A percentile compares a stretch with the other conserved stretches of the same genome.
Conservation (phyloP, 1,140 invertebrate genomes). For the Drosophila malerkotliana region DNA sequence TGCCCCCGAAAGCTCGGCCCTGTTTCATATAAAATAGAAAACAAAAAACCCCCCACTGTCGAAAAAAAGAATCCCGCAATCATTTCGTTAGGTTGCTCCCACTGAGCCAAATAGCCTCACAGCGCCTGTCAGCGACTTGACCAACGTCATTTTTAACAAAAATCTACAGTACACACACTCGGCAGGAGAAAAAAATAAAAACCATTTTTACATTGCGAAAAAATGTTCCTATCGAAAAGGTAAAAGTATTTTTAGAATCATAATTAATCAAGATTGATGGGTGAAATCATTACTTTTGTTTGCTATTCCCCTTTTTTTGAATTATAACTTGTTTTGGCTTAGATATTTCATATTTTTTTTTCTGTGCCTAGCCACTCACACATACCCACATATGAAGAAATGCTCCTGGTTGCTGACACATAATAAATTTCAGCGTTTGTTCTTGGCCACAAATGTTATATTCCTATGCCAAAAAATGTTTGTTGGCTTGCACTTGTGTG, state of each 20-base stretch:
- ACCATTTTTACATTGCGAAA: background rate
- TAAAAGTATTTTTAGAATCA: background rate
- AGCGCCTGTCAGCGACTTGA: constrained; percentile 56
- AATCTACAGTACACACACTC: background rate
- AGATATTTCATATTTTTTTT: background rate
- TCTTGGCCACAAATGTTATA: constrained; percentile 53
- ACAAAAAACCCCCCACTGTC: background rate
- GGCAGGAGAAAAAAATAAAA: background rate
- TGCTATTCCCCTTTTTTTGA: background rate
- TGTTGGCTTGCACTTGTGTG: constrained; percentile 34
- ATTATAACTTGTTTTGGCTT: background rate
- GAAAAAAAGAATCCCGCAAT: constrained; percentile 8
- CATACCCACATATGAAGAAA: constrained; percentile 24
- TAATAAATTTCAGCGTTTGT: constrained; percentile 69
- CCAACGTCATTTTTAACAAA: constrained; percentile 59
- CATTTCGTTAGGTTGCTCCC: constrained; percentile 36
- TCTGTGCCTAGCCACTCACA: constrained; percentile 11
- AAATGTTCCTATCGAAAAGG: background rate
- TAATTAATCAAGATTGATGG: background rate
- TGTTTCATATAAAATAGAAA: background rate
- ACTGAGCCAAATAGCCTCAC: constrained; percentile 27
- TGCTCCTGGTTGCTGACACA: constrained; percentile 60
- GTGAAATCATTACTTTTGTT: background rate
- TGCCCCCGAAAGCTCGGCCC: background rate
- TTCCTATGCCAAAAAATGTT: constrained; percentile 43